Conservation (phyloP, 2,113 vertebrate genomes). For the Speoplatyrhinus poulsoni region DNA sequence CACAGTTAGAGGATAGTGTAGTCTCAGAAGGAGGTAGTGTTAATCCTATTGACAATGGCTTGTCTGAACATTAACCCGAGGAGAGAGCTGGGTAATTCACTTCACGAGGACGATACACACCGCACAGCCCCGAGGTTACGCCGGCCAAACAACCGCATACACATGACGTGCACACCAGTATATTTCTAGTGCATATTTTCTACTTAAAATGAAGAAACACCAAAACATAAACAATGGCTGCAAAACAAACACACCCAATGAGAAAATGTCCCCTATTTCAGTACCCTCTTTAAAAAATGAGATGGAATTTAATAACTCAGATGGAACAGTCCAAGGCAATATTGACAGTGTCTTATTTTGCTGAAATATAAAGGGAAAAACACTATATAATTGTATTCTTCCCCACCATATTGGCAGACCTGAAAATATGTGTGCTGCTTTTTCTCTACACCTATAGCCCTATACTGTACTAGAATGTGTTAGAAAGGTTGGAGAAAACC, state of each 20-base stretch:
- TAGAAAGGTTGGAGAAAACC: slow-evolving; percentile 41
- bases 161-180: background rate
- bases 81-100: slow-evolving; percentile 58
- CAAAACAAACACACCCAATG: background rate
- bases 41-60: slow-evolving; percentile 57
- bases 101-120: slow-evolving; percentile 49
- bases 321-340: slow-evolving; percentile 57
- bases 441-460: slow-evolving; percentile 40
- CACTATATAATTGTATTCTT: slow-evolving; percentile 55
- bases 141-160: slow-evolving; percentile 13
- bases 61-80: slow-evolving; percentile 51
- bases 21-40: slow-evolving; percentile 40
- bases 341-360: slow-evolving; percentile 57
- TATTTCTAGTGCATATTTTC: too few relatives aligned
- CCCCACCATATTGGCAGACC: slow-evolving; percentile 45
- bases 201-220: background rate
- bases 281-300: slow-evolving; percentile 26
- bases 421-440: slow-evolving; percentile 39
- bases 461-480: slow-evolving; percentile 24
- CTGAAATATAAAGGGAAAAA: slow-evolving; percentile 44
- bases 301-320: slow-evolving; percentile 53
- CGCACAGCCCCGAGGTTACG: slow-evolving; percentile 28
- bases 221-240: background rate
- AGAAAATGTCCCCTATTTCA: slow-evolving; percentile 30
- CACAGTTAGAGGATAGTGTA: slow-evolving; percentile 24